Conservation (phyloP, 1,140 invertebrate species). For the Philaenus spumarius region DNA sequence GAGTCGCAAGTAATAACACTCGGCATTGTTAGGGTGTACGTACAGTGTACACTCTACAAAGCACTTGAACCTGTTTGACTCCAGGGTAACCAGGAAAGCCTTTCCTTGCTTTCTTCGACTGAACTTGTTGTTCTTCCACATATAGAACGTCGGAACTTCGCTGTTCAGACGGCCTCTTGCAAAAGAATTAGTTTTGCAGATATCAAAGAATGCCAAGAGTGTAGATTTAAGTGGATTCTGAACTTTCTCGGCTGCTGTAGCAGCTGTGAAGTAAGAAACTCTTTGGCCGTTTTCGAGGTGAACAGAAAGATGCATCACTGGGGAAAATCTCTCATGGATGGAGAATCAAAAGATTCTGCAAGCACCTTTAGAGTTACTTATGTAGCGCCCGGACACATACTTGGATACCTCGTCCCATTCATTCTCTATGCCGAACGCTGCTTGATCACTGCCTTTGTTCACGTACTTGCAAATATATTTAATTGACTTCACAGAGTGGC, state of each 20-base stretch:
- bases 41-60: slow-evolving; percentile 36
- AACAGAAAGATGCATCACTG: slow-evolving; percentile 34
- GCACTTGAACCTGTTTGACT: slow-evolving; percentile 21
- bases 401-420: slow-evolving; percentile 1
- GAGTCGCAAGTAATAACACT: no score
- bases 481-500: slow-evolving; percentile 35
- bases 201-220: not conserved
- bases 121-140: slow-evolving; percentile 19
- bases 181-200: not conserved
- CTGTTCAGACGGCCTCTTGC: not conserved
- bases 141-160: slow-evolving; percentile 25
- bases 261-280: slow-evolving; percentile 27
- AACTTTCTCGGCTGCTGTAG: slow-evolving; percentile 10
- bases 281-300: slow-evolving; percentile 36
- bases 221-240: not conserved
- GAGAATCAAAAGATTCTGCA: slow-evolving; percentile 38
- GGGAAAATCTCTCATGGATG: slow-evolving; percentile 34
- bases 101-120: slow-evolving; percentile 12
- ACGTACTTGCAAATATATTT: slow-evolving; percentile 42
- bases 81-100: slow-evolving; percentile 5
- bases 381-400: slow-evolving; percentile 37
- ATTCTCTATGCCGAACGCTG: not conserved
- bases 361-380: slow-evolving; percentile 39
- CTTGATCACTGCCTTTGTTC: slow-evolving; percentile 35
- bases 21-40: no score